phyloP scores from a whole-genome alignment of 2,113 vertebrate genomes.

The Brachypteracias leptosomus region DNA sequence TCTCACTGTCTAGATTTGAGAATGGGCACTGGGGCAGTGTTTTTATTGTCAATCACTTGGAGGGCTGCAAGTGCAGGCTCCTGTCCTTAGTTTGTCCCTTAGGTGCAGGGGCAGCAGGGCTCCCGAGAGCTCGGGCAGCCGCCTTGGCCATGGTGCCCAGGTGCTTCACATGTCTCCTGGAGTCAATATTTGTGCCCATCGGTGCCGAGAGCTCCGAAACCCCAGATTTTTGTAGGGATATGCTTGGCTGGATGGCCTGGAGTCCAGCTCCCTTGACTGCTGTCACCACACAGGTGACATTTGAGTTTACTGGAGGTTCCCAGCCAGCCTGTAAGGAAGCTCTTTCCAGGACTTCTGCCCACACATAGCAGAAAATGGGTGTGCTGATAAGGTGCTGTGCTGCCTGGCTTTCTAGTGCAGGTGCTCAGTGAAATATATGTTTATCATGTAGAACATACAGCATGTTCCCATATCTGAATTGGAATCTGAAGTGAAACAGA shows the following conservation, averaged over 20 bases:
- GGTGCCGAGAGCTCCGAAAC: neutral
- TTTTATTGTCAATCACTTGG: conserved; percentile 1
- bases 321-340: neutral
- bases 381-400: neutral
- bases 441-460: neutral
- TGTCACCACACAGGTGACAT: neutral
- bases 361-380: neutral
- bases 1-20: conserved; percentile 14
- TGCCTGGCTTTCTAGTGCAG: neutral
- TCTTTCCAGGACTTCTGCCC: neutral
- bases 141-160: neutral
- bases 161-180: neutral
- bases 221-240: neutral
- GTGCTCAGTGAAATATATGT: neutral
- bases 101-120: neutral
- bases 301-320: neutral
- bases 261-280: neutral
- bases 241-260: neutral
- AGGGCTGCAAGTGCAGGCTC: neutral
- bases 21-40: conserved; percentile 8
- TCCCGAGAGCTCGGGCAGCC: neutral
- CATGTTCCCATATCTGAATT: neutral
- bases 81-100: neutral
- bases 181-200: neutral
- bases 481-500: neutral